Evolutionary conservation across 2,797 vertebrate species (phyloP).

Genomic region (Pseudochromis fuscus): DNA sequence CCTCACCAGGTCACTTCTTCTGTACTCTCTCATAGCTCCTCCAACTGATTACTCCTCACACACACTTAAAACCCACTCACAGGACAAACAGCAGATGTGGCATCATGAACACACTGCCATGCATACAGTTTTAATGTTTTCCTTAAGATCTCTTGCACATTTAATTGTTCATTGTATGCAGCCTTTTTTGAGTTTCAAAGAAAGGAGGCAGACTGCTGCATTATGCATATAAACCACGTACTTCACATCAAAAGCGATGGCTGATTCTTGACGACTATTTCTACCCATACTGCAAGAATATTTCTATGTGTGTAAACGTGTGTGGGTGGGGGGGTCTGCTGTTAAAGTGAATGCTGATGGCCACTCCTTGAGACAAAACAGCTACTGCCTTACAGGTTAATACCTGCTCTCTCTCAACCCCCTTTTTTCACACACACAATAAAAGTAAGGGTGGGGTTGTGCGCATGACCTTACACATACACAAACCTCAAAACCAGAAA

Average conservation of each 20-base stretch:
- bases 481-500: slow-evolving; percentile 62
- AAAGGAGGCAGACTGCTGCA: slow-evolving; percentile 9
- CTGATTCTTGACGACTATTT: slow-evolving; percentile 7
- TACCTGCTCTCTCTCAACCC: slow-evolving; percentile 25
- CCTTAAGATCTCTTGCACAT: slow-evolving; percentile 1
- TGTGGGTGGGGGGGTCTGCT: not conserved
- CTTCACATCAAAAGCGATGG: not conserved
- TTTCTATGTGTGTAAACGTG: slow-evolving; percentile 27
- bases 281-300: not conserved
- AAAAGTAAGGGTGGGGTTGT: slow-evolving; percentile 39
- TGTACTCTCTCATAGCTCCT: slow-evolving; percentile 58
- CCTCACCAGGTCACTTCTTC: slow-evolving; percentile 57
- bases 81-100: slow-evolving; percentile 43
- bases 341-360: slow-evolving; percentile 50
- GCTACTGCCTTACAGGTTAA: slow-evolving; percentile 67
- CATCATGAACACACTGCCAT: slow-evolving; percentile 7
- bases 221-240: not conserved
- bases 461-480: slow-evolving; percentile 56
- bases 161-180: not conserved
- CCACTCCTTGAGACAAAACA: slow-evolving; percentile 60
- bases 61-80: slow-evolving; percentile 30
- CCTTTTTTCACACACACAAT: slow-evolving; percentile 32
- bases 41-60: slow-evolving; percentile 57
- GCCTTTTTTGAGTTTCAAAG: slow-evolving; percentile 1
- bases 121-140: not conserved